Evolutionary conservation across 2,113 vertebrate genomes (phyloP), one percentile per base, ranked within the genome.

Genomic region (Notarius lentiginosus): DNA sequence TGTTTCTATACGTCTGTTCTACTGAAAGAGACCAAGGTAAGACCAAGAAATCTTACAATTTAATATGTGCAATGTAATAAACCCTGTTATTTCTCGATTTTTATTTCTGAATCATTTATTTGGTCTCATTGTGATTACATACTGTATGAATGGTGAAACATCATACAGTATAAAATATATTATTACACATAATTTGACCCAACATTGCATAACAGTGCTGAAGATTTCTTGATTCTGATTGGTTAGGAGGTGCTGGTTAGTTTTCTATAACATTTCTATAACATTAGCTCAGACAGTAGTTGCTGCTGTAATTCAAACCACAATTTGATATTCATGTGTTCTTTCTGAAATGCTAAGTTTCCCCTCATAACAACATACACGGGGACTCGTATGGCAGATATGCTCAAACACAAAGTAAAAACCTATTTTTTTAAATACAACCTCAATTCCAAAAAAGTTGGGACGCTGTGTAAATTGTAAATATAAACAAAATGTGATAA

Each of bases 1-100:
- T 96, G 96, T 90, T 97, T 97, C 92, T 84, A 96, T 88, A 96
- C 95, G 5, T 95, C 93, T 0, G 92, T 97, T 87, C 90, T 97
- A 66, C 95, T 96, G 66, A 96, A 95, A 91, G 95, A 96, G 4
- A 96, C 96, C 53, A 97, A 96, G 96, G 97, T 97, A 88, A 91
- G 47, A 56, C 18, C 2, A 84, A 34, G 87, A 81, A 30, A 22
- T 10, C 14, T 30, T 22, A 10, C 7, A 34, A 34, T 34, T 34
- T 34, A 34, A 34, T 34, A 27, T 30, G 51, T 56, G 7, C 75
- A 58, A 9, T 58, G 2, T 18, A 56, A 18, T 15, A 79, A 56
- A 72, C 5, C 15, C 15, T 70, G 12, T 15, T 1, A 34, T 70
- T 7, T 2, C 8, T 70, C 41, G 68, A 20, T 70, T 34, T n/a